Conservation (phyloP, 1,140 invertebrate genomes). For the Micrasema longulum region DNA sequence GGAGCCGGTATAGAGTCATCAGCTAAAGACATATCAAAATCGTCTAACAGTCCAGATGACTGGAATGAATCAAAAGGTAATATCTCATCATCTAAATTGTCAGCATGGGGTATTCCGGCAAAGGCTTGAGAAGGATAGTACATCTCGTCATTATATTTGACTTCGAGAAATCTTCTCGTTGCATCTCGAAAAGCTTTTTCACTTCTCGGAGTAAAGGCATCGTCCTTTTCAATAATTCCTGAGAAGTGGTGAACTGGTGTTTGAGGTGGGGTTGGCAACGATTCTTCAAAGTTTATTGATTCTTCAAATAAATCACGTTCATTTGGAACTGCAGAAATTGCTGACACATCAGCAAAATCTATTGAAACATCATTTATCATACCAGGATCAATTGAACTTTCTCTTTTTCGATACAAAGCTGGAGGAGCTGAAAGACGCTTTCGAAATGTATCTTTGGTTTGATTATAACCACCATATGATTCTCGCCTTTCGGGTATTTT, state of each 20-base stretch:
- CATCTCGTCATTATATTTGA: slow-evolving; percentile 21
- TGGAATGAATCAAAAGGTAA: slow-evolving; percentile 17
- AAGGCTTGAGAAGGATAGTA: slow-evolving; percentile 18
- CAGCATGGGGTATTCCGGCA: neutral
- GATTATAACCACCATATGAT: slow-evolving; percentile 3
- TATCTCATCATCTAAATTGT: neutral
- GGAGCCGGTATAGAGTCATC: slow-evolving; percentile 9
- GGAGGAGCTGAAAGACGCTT: slow-evolving; percentile 11
- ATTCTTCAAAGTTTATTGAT: slow-evolving; percentile 10
- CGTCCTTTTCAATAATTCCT: slow-evolving; percentile 2
- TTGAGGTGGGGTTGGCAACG: slow-evolving; percentile 4
- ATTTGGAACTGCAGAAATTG: neutral
- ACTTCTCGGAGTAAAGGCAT: slow-evolving; percentile 7
- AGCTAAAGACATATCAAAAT: slow-evolving; percentile 2
- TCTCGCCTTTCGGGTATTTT: slow-evolving; percentile 2
- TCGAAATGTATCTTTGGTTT: slow-evolving; percentile 1
- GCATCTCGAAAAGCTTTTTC: slow-evolving; percentile 22
- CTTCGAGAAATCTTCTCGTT: slow-evolving; percentile 19
- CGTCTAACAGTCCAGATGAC: neutral
- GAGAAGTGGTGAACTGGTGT: slow-evolving; percentile 15
- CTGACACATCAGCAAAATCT: slow-evolving; percentile 18
- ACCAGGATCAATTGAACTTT: neutral
- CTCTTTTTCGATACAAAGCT: neutral
- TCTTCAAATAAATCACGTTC: slow-evolving; percentile 9
- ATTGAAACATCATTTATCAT: neutral